Conservation (phyloP, 2,797 vertebrate genomes). For the Melanotaenia pygmaea region DNA sequence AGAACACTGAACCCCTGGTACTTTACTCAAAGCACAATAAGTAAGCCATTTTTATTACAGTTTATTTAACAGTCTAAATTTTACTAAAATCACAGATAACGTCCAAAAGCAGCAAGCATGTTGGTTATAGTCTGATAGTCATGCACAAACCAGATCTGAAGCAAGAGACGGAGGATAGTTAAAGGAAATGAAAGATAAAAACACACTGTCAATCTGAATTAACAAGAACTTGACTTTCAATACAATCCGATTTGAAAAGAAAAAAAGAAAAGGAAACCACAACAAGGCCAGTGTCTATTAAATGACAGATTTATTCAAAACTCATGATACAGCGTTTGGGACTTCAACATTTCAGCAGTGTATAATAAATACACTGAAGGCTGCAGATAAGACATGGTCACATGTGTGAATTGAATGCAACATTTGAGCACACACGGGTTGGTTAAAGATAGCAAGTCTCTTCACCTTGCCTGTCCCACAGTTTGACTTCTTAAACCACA, state of each 20-base stretch:
- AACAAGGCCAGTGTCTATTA: conserved; percentile 88
- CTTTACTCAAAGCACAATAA: conserved; percentile 7
- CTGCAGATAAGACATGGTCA: conserved; percentile 86
- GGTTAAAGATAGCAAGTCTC: conserved; percentile 81
- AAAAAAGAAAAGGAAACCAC: conserved; percentile 62
- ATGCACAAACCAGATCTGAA: conserved; percentile 50
- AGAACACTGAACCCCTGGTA: conserved; percentile 49
- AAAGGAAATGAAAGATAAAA: conserved; percentile 37
- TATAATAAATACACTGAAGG: conserved; percentile 87
- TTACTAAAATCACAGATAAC: conserved; percentile 13
- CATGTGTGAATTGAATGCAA: conserved; percentile 87
- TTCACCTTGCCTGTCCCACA: conserved; percentile 72
- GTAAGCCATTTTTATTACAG: not conserved
- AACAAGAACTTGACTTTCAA: not conserved
- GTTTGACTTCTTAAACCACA: conserved; percentile 70
- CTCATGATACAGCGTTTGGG: conserved; percentile 90
- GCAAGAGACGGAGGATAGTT: conserved; percentile 30
- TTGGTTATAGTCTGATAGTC: conserved; percentile 50
- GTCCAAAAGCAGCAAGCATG: conserved; percentile 16
- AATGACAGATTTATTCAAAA: conserved; percentile 98
- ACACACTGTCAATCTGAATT: not conserved
- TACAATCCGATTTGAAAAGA: not conserved
- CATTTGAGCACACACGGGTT: conserved; percentile 88
- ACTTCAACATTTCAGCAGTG: conserved; percentile 81
- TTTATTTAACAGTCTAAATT: not conserved